phyloP scores from a whole-genome alignment of 2,113 vertebrate genomes.

The Pituophis catenifer region DNA sequence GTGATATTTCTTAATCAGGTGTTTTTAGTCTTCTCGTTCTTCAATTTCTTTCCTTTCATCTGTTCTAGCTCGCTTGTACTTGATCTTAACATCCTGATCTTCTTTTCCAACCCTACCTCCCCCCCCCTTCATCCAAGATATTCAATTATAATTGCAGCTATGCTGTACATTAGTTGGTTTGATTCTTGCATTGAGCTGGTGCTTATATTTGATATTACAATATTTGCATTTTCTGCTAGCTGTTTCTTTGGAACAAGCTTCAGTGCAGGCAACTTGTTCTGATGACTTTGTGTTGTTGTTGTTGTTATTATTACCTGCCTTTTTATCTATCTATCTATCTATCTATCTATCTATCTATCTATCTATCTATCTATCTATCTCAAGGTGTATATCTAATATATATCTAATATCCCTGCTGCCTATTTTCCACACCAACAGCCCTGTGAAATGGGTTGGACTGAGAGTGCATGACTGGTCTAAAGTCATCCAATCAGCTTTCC shows the following conservation, averaged over 20 bases:
- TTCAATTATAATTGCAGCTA: too few relatives aligned
- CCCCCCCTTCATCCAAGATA: neutral
- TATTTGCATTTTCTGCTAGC: too few relatives aligned
- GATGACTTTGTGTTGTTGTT: neutral
- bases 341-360: neutral
- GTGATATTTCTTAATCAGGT: neutral
- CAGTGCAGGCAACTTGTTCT: too few relatives aligned
- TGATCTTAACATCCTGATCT: neutral
- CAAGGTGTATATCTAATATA: neutral
- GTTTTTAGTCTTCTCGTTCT: neutral
- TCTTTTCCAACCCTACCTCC: neutral
- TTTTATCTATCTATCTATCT: neutral
- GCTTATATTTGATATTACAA: too few relatives aligned
- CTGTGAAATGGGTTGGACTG: neutral
- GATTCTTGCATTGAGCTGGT: too few relatives aligned
- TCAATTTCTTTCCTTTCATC: neutral
- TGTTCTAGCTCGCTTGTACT: neutral
- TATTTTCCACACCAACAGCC: neutral
- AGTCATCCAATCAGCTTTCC: neutral
- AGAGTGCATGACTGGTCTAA: neutral
- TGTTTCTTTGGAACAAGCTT: too few relatives aligned
- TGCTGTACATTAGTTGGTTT: too few relatives aligned
- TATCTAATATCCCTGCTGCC: neutral
- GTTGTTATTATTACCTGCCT: neutral
- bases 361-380: too few relatives aligned